Base-by-base conservation (phyloP, 2,113 vertebrate genomes). In the Formicarius rufipectus region DNA sequence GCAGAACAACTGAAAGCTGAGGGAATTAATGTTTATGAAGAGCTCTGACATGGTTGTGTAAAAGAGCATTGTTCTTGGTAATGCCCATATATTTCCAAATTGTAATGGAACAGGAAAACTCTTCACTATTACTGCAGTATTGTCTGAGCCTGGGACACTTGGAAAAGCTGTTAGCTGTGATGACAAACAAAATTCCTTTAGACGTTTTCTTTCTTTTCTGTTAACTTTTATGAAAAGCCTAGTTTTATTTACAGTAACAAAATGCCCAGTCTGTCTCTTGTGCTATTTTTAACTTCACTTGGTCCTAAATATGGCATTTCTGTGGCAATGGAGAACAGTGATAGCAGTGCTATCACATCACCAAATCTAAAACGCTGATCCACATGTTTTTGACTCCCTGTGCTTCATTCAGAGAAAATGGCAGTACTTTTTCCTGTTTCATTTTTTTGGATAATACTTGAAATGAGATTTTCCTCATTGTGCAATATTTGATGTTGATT, bases 261-360 rank as follows among this genome's bases (percentile, higher is more conserved):
- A 44, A 67, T 31, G 33, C 31, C 42, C 14, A 17, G n/a, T 82
- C 44, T 88, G 53, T 47, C 23, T 56, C 24, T 86, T 60, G 13
- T 0, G 6, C 21, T 83, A 1, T 59, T 83, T 86, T 92, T 84
- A 53, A 47, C 4, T 4, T 77, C 12, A 33, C 6, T 80, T 10
- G 3, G 64, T 86, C 50, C 47, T 73, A 73, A 86, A 74, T 90
- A 40, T 39, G 19, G 3, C 1, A 3, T 16, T 60, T 63, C 60
- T 42, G 10, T 77, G 58, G 37, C n/a, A 44, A n/a, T 76, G 30
- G 31, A 59, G 24, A 86, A 5, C 37, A 73, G 17, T 16, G 33
- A 11, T 19, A 64, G 30, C 1, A 3, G 22, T 45, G 21, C 55
- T 31, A 0, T 33, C 21, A 4, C 3, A 2, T 78, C 35, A 55